phyloP scores from a whole-genome alignment of 2,113 vertebrate genomes.

The Trachemys scripta region DNA sequence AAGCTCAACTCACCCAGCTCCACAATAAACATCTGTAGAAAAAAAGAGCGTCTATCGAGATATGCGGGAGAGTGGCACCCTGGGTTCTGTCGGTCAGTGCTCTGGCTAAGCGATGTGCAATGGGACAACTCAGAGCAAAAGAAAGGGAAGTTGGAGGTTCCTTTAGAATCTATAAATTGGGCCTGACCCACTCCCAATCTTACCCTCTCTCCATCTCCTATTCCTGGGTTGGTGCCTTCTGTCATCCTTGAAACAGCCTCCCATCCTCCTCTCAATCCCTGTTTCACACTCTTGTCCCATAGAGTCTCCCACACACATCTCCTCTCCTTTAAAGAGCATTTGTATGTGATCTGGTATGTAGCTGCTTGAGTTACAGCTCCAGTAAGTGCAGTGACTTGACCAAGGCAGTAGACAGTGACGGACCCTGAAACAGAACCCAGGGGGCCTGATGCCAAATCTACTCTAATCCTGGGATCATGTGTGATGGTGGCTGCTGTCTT shows the following conservation, averaged over 20 bases:
- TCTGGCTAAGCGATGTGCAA: neutral
- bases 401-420: neutral
- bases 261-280: neutral
- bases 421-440: neutral
- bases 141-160: neutral
- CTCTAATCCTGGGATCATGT: rapidly evolving
- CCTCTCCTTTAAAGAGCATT: neutral
- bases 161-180: neutral
- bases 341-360: rapidly evolving
- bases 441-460: no score
- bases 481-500: rapidly evolving
- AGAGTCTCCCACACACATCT: rapidly evolving
- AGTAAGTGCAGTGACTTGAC: rapidly evolving
- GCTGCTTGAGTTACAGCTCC: rapidly evolving
- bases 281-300: neutral
- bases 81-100: neutral
- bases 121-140: no score
- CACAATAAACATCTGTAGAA: neutral
- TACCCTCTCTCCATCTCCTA: neutral
- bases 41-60: neutral
- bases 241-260: neutral
- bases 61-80: neutral
- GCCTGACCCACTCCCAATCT: neutral
- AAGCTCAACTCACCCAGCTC: neutral
- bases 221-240: neutral